A percentile compares a stretch with the other conserved stretches of the same genome.
Conservation (phyloP, 2,888 invertebrate genomes). For the Callyntrura guangdongensis region DNA sequence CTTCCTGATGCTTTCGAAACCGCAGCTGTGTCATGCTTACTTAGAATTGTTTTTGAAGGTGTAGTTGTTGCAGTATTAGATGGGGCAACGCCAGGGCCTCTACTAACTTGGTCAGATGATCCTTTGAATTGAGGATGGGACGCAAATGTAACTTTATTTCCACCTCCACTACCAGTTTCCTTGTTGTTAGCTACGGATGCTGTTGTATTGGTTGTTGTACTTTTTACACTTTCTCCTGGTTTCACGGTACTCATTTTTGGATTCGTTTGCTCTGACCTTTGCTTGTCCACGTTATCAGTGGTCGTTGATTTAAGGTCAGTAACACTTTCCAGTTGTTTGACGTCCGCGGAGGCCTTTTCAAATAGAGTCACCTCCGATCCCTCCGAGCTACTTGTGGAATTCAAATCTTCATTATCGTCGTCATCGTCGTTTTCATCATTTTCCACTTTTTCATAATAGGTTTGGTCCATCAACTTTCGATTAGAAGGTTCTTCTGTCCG, state of each 20-base stretch:
- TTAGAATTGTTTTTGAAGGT: too few species aligned
- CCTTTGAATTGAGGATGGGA: background rate
- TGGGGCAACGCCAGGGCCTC: background rate
- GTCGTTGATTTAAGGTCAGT: background rate
- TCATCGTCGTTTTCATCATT: slow-evolving; percentile 24
- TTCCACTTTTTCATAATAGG: background rate
- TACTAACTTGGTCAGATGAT: background rate
- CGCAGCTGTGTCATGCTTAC: too few species aligned
- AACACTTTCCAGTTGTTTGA: background rate
- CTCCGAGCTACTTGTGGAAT: background rate
- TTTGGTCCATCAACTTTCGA: background rate
- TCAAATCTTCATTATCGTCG: background rate
- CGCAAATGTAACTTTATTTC: background rate
- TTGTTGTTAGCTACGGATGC: background rate
- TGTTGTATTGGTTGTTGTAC: background rate
- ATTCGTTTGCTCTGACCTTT: background rate
- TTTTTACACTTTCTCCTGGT: background rate
- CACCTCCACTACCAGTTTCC: background rate
- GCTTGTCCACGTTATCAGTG: background rate
- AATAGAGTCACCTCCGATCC: slow-evolving; percentile 48
- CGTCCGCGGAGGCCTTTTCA: background rate
- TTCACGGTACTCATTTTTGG: background rate
- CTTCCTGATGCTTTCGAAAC: too few species aligned
- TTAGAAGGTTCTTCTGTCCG: background rate
- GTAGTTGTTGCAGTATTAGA: too few species aligned